Percentiles rank a stretch among this genome's conserved stretches.
phyloP scores from a whole-genome alignment of 2,888 invertebrate species.

The Rhamphomyia laevipes region DNA sequence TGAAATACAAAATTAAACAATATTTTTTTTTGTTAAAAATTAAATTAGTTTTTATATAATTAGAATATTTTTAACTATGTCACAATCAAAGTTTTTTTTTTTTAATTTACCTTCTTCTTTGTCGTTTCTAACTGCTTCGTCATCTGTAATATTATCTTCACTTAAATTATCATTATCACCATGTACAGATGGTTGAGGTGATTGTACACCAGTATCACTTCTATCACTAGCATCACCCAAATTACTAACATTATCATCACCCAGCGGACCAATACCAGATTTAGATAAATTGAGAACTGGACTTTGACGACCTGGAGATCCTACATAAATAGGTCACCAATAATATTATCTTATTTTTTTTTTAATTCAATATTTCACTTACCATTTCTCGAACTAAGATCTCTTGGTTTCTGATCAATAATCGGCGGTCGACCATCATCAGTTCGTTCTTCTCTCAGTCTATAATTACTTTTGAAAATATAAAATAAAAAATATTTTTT shows the following conservation, averaged over 20 bases:
- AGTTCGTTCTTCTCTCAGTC: constrained; percentile 78
- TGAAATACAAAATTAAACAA: no score
- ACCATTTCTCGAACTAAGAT: constrained; percentile 81
- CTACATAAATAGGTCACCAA: constrained; percentile 21
- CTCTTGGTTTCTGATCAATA: constrained; percentile 72
- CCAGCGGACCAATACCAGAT: constrained; percentile 53
- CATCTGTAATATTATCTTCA: constrained; percentile 78
- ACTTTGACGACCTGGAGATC: constrained; percentile 79
- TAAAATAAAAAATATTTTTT: background rate
- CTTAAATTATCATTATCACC: constrained; percentile 65
- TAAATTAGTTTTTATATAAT: no score
- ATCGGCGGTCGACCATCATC: constrained; percentile 66
- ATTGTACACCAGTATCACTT: constrained; percentile 45
- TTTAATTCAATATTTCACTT: constrained; percentile 26
- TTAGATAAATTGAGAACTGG: constrained; percentile 86
- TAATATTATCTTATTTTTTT: constrained; percentile 12
- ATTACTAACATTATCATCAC: constrained; percentile 23
- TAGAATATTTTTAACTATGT: no score
- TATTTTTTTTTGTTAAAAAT: no score
- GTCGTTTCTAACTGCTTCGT: constrained; percentile 66
- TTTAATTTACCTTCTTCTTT: constrained; percentile 54
- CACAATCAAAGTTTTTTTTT: no score
- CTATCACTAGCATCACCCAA: constrained; percentile 58
- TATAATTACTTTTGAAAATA: constrained; percentile 25
- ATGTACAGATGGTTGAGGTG: constrained; percentile 46